These are phyloP conservation scores for Eudemis profundana DNA, from an alignment of 2,888 invertebrate species.

Conservation along the genomic window DNA sequence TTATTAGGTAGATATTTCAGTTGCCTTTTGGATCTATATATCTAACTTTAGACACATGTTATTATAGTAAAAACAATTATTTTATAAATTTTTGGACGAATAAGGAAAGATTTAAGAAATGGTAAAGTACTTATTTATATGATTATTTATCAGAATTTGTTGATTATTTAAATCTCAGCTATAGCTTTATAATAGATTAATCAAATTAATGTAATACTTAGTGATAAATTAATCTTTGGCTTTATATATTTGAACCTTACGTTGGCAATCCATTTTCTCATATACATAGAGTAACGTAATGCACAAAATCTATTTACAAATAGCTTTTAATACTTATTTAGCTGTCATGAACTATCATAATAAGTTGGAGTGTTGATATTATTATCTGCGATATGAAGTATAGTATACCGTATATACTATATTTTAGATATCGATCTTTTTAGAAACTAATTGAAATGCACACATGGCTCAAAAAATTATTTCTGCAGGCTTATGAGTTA, in stretches of 20 bases:
- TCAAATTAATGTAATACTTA: constrained; percentile 38
- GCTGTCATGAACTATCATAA: neutral
- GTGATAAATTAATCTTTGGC: constrained; percentile 43
- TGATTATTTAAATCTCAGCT: constrained; percentile 54
- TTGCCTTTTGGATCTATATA: neutral
- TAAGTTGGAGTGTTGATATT: neutral
- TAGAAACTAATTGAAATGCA: too few species aligned
- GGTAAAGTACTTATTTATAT: constrained; percentile 56
- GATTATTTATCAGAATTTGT: constrained; percentile 48
- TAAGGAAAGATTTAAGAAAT: constrained; percentile 50
- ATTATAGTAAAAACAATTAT: constrained; percentile 6
- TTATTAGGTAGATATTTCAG: neutral
- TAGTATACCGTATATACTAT: too few species aligned
- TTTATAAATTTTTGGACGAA: constrained; percentile 10
- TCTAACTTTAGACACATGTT: neutral
- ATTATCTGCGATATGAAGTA: neutral
- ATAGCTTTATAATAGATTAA: constrained; percentile 47
- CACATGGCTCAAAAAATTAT: too few species aligned
- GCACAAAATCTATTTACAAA: constrained; percentile 27
- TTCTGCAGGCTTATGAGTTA: too few species aligned
- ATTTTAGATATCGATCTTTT: too few species aligned
- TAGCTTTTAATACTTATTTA: constrained; percentile 9
- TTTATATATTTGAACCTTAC: constrained; percentile 21
- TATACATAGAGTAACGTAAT: constrained; percentile 1
- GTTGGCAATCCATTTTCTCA: neutral